These are phyloP conservation scores for Sympetrum striolatum DNA, from an alignment of 2,888 invertebrate species.

Conservation along the genomic window DNA sequence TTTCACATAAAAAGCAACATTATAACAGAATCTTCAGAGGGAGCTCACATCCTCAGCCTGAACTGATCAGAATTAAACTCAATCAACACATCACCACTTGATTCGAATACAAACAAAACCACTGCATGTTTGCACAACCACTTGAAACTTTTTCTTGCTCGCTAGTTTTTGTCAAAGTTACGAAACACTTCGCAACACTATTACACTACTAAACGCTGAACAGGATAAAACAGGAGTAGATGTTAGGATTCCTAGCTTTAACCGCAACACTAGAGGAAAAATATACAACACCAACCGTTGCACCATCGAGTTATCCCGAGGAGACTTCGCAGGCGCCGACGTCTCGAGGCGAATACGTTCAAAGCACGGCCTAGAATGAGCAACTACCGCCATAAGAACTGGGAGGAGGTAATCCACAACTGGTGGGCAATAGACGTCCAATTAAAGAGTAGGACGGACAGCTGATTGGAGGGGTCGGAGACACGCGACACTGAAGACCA, in stretches of 20 bases:
- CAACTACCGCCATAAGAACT: neutral
- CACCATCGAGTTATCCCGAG: neutral
- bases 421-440: neutral
- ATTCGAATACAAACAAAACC: neutral
- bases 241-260: no score
- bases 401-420: neutral
- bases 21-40: no score
- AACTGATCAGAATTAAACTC: neutral
- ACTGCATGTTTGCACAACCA: neutral
- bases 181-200: no score
- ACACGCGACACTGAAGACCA: neutral
- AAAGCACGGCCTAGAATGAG: neutral
- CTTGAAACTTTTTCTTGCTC: no score
- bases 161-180: no score
- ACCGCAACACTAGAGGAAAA: no score
- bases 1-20: no score
- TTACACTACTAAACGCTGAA: no score
- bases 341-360: neutral
- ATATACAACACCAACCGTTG: neutral
- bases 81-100: neutral
- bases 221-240: no score
- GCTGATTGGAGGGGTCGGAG: neutral
- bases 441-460: neutral
- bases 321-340: neutral
- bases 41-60: no score